Base-by-base conservation (phyloP, 2,113 vertebrate genomes). In the Leptobrachium leishanense region DNA sequence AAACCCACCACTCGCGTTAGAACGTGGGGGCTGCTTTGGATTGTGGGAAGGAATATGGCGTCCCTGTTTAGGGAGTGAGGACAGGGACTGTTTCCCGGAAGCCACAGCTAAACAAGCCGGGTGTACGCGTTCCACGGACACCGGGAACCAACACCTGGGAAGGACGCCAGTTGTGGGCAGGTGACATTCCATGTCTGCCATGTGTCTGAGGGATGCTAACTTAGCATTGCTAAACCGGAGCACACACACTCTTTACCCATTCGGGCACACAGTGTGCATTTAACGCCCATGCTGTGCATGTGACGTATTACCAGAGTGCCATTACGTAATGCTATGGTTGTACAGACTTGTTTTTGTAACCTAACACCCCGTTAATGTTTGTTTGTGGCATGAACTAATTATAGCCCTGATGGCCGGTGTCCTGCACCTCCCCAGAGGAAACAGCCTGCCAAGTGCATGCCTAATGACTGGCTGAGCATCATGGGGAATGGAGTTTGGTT, bases 31-130 rank as follows among this genome's bases (percentile, higher is more conserved):
- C 55, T 6, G 72, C 15, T 13, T 5, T 46, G 42, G 53, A 50
- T 12, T 55, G 55, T 46, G 53, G 15, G 68, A 44, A 50, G 63
- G 54, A 77, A 77, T n/a, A 77, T 77, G 76, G 76, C 67, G 67
- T 31, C 76, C 54, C 15, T 70, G 55, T 42, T 41, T 54, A 7
- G 31, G 68, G 43, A 63, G 67, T 77, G 68, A 77, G 66, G 54
- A 59, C 6, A n/a, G 55, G 76, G 55, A 46, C 54, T 67, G 53
- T 41, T 40, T 69, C 55, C 55, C 54, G 8, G 67, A 70, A 63
- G 12, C 40, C 42, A 54, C 11, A 57, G 2, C 39, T 43, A 66
- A 43, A 39, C 8, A 31, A 11, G 50, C 75, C 75, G 75, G 75
- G 31, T 31, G 20, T 4, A 13, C 46, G 11, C 40, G 65, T n/a